Conservation (phyloP, 2,888 invertebrate species). For the Orthosia incerta region DNA sequence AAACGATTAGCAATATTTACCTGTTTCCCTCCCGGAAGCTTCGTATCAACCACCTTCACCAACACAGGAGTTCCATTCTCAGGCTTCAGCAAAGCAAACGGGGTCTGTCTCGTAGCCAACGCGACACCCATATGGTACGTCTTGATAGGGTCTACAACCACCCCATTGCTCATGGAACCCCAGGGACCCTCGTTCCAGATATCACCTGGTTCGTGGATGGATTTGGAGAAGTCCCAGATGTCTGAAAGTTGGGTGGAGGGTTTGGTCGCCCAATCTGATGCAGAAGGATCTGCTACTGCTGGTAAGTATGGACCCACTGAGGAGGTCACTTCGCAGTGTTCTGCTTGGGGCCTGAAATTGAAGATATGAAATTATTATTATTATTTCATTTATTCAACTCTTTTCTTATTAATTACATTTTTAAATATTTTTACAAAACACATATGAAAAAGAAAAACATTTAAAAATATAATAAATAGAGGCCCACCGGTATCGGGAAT, state of each 20-base stretch:
- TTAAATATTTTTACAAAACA: too few species aligned
- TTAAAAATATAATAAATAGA: too few species aligned
- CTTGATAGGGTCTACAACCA: constrained; percentile 93
- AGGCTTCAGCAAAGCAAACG: constrained; percentile 93
- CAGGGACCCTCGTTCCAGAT: constrained; percentile 71
- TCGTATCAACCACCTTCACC: constrained; percentile 92
- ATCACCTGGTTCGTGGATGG: constrained; percentile 66
- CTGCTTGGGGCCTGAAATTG: constrained; percentile 70
- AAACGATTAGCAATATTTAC: constrained; percentile 65
- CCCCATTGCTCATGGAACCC: constrained; percentile 83
- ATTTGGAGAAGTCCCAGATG: constrained; percentile 71
- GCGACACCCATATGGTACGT: constrained; percentile 94
- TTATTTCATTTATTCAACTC: too few species aligned
- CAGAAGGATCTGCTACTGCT: constrained; percentile 65
- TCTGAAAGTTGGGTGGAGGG: constrained; percentile 41
- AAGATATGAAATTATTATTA: too few species aligned
- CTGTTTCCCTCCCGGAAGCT: constrained; percentile 87
- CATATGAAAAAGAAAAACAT: too few species aligned
- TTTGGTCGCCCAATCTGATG: constrained; percentile 70
- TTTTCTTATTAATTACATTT: too few species aligned
- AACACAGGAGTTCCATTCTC: constrained; percentile 92
- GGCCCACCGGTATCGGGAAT: too few species aligned
- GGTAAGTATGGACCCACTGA: constrained; percentile 82
- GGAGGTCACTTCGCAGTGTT: constrained; percentile 85
- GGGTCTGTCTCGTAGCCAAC: constrained; percentile 92